Percentiles rank a stretch among this genome's conserved stretches.
phyloP scores from a whole-genome alignment of 2,888 invertebrate species.

The Drosophila gaucha region DNA sequence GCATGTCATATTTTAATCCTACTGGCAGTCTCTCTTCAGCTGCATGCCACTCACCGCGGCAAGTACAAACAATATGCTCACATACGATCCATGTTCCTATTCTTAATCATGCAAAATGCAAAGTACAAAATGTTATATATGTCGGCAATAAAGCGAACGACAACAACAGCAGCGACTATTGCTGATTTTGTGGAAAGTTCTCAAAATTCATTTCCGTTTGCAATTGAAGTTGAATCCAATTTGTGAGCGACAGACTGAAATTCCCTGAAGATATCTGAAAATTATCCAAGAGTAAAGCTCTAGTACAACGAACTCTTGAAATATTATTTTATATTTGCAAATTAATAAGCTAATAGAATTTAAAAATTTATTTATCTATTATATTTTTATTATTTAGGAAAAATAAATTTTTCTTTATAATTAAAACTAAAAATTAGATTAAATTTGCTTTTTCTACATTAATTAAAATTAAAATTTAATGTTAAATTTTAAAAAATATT shows the following conservation, averaged over 20 bases:
- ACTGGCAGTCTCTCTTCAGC: slow-evolving; percentile 13
- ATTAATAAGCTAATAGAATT: too few species aligned
- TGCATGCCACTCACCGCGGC: slow-evolving; percentile 5
- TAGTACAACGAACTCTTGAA: not conserved
- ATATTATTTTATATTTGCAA: not conserved
- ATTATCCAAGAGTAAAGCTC: not conserved
- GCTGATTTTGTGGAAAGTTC: slow-evolving; percentile 16
- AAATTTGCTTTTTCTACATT: too few species aligned
- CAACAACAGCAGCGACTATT: slow-evolving; percentile 15
- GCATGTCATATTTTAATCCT: slow-evolving; percentile 45
- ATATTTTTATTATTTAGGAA: too few species aligned
- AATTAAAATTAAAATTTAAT: too few species aligned
- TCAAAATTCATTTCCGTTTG: slow-evolving; percentile 48
- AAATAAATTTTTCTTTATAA: too few species aligned
- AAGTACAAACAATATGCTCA: not conserved
- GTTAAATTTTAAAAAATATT: too few species aligned
- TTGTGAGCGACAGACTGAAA: slow-evolving; percentile 8
- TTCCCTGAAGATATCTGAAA: slow-evolving; percentile 6
- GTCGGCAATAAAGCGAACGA: slow-evolving; percentile 21
- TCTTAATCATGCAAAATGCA: slow-evolving; percentile 37
- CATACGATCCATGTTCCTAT: slow-evolving; percentile 13
- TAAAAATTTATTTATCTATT: too few species aligned
- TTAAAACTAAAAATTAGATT: too few species aligned
- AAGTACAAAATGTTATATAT: slow-evolving; percentile 23
- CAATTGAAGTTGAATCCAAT: slow-evolving; percentile 23